Conservation (phyloP, 2,113 vertebrate genomes). For the Anas platyrhynchos region DNA sequence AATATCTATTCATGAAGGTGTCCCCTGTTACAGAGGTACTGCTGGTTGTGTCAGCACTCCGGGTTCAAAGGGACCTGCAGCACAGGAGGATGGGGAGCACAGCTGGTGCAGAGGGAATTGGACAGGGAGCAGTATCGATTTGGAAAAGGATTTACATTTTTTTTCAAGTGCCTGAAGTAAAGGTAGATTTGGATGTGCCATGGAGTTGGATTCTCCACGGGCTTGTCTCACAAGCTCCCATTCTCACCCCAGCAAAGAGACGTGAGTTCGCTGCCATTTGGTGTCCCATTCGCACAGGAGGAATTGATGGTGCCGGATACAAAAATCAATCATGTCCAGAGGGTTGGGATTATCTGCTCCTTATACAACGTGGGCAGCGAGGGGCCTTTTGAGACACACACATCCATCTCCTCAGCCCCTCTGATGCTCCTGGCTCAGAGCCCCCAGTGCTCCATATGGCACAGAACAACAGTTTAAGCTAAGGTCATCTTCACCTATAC, state of each 20-base stretch:
- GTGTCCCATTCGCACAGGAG: neutral
- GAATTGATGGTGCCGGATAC: neutral
- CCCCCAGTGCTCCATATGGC: neutral
- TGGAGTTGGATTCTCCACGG: neutral
- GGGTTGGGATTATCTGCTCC: neutral
- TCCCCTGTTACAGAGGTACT: neutral
- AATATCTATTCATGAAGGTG: neutral
- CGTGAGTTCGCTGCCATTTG: neutral
- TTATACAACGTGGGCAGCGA: neutral
- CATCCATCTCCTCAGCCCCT: too few species aligned
- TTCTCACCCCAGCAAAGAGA: neutral
- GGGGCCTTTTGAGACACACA: too few species aligned
- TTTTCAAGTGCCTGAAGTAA: neutral
- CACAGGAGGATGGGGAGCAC: too few species aligned
- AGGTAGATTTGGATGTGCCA: neutral
- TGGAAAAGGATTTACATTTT: neutral
- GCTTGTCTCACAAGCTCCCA: neutral
- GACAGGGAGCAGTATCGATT: neutral
- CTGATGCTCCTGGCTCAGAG: too few species aligned
- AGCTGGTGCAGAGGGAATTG: too few species aligned
- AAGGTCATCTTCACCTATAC: neutral
- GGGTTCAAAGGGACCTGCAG: too few species aligned
- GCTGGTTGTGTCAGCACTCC: neutral
- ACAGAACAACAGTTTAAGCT: neutral
- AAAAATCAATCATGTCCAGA: neutral